Percentiles rank a stretch among this genome's conserved stretches.
Evolutionary conservation across 2,888 invertebrate genomes (phyloP).

Genomic region (Hoplodrina blanda): DNA sequence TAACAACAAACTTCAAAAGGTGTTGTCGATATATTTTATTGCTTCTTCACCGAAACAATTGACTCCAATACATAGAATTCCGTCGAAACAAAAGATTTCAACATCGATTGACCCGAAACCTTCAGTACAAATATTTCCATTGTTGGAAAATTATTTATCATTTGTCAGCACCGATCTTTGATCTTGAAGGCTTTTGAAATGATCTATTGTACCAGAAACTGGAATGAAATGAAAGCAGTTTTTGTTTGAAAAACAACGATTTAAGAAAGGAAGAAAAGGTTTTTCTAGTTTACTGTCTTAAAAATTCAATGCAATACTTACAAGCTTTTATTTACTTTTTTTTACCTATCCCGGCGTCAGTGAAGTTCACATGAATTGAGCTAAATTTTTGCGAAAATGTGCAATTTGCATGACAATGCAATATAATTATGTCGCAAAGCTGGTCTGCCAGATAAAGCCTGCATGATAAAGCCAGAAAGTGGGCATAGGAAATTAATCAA

Average conservation of each 20-base stretch:
- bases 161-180: constrained; percentile 50
- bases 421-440: too few relatives aligned
- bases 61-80: constrained; percentile 29
- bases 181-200: constrained; percentile 39
- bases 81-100: constrained; percentile 36
- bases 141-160: constrained; percentile 58
- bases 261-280: neutral
- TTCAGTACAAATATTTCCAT: constrained; percentile 32
- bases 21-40: neutral
- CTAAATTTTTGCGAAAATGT: too few relatives aligned
- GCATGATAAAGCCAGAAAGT: too few relatives aligned
- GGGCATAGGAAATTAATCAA: too few relatives aligned
- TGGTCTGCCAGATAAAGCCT: too few relatives aligned
- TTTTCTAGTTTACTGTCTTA: too few relatives aligned
- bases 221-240: constrained; percentile 17
- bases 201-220: constrained; percentile 24
- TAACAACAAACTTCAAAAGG: neutral
- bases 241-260: constrained; percentile 16
- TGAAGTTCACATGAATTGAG: too few relatives aligned
- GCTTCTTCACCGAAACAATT: constrained; percentile 8
- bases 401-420: too few relatives aligned
- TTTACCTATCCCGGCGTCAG: too few relatives aligned
- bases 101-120: constrained; percentile 49
- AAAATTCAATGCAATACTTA: too few relatives aligned
- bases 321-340: too few relatives aligned